Conservation (phyloP, 1,140 invertebrate species). For the Heliconius eleuchia region DNA sequence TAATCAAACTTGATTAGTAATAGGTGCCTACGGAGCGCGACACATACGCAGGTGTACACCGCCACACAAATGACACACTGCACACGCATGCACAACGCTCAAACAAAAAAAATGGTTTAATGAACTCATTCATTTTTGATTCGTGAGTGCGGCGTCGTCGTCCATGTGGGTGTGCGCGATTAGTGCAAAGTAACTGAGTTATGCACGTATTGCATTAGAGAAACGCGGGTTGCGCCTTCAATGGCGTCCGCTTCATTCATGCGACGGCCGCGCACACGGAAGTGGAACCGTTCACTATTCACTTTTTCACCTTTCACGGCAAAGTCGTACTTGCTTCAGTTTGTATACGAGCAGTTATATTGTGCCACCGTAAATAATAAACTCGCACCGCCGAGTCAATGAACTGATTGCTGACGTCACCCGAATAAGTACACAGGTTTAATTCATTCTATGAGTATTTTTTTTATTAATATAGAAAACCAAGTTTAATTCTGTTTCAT, state of each 20-base stretch:
- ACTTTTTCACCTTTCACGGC: slow-evolving; percentile 32
- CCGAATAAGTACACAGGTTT: background rate
- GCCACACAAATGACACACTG: background rate
- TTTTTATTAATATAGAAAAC: background rate
- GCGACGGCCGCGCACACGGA: slow-evolving; percentile 46
- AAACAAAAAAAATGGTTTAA: slow-evolving; percentile 54
- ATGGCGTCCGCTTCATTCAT: slow-evolving; percentile 68
- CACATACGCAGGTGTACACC: background rate
- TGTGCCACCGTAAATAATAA: slow-evolving; percentile 19
- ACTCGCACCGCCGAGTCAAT: slow-evolving; percentile 25
- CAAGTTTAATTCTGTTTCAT: slow-evolving; percentile 23
- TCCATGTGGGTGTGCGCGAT: slow-evolving; percentile 42
- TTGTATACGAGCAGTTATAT: slow-evolving; percentile 28
- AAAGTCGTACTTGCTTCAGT: slow-evolving; percentile 29
- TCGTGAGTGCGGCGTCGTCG: slow-evolving; percentile 43
- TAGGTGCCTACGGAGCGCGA: background rate
- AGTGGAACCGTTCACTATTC: slow-evolving; percentile 51
- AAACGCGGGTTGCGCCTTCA: slow-evolving; percentile 57
- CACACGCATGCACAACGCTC: slow-evolving; percentile 33
- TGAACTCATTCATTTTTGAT: slow-evolving; percentile 66
- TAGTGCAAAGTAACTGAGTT: slow-evolving; percentile 45
- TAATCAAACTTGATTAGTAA: background rate
- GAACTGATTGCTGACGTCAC: slow-evolving; percentile 30
- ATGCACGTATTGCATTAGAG: slow-evolving; percentile 60
- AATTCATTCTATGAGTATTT: slow-evolving; percentile 19